phyloP scores from a whole-genome alignment of 2,888 invertebrate species.

The Epistrophe eligans region DNA sequence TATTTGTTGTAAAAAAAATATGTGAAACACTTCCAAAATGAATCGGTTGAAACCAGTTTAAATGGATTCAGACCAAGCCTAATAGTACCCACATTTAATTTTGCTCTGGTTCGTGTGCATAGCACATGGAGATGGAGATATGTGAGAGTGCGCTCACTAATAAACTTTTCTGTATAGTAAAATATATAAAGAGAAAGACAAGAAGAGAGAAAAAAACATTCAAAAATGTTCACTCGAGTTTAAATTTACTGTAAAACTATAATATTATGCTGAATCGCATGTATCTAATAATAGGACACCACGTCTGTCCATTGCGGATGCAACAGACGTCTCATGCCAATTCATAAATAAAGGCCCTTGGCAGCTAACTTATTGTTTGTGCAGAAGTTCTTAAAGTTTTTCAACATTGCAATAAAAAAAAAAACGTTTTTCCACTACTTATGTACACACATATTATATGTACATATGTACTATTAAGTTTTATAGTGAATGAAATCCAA shows the following conservation, averaged over 20 bases:
- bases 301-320: slow-evolving; percentile 20
- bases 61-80: too few relatives aligned
- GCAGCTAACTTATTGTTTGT: not conserved
- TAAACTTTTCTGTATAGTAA: not conserved
- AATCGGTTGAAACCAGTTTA: not conserved
- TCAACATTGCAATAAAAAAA: not conserved
- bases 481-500: slow-evolving; percentile 10
- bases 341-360: not conserved
- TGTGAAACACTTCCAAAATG: too few relatives aligned
- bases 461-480: not conserved
- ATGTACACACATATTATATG: not conserved
- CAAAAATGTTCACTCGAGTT: not conserved
- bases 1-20: too few relatives aligned
- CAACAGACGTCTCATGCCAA: slow-evolving; percentile 23
- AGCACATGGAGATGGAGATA: not conserved
- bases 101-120: not conserved
- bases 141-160: not conserved
- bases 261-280: not conserved
- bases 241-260: not conserved
- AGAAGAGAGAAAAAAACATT: not conserved
- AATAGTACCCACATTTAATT: not conserved
- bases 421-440: not conserved
- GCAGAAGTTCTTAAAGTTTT: not conserved
- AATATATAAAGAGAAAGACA: not conserved
- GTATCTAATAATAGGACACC: slow-evolving; percentile 40